Evolutionary conservation across 1,140 invertebrate species (phyloP).

Genomic region (Meloidogyne hapla): DNA sequence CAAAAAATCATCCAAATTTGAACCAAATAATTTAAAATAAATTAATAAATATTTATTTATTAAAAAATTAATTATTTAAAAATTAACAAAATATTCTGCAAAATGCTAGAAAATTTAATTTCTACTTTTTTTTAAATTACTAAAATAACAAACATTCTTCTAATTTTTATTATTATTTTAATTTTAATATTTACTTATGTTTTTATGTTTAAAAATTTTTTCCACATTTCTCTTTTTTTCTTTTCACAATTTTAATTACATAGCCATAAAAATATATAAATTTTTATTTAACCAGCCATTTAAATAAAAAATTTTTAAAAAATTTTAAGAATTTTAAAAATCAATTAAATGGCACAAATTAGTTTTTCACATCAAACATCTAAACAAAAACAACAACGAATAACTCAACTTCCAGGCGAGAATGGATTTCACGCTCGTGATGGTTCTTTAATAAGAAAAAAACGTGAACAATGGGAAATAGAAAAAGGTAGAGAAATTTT

Average conservation of each 20-base stretch:
- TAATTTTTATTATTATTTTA: no score
- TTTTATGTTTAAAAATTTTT: no score
- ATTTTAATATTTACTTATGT: no score
- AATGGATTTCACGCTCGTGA: slow-evolving; percentile 33
- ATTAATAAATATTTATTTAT: no score
- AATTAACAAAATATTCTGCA: no score
- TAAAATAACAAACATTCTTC: no score
- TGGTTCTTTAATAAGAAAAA: slow-evolving; percentile 35
- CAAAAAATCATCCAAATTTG: no score
- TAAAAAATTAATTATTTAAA: no score
- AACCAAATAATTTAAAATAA: no score
- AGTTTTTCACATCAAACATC: neutral
- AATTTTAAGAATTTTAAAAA: neutral
- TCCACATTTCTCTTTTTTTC: neutral
- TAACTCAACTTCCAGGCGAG: slow-evolving; percentile 33
- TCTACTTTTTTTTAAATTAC: no score
- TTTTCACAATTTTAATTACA: neutral
- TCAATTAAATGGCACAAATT: neutral
- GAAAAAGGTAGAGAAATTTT: slow-evolving; percentile 29
- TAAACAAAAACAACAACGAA: neutral
- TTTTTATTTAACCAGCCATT: neutral
- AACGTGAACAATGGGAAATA: slow-evolving; percentile 38
- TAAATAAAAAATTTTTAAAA: neutral
- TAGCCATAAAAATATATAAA: neutral
- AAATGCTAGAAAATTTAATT: no score